A percentile compares a stretch with the other conserved stretches of the same genome.
Evolutionary conservation across 1,140 invertebrate genomes (phyloP).

Genomic region (Pemphigus obesinymphae): DNA sequence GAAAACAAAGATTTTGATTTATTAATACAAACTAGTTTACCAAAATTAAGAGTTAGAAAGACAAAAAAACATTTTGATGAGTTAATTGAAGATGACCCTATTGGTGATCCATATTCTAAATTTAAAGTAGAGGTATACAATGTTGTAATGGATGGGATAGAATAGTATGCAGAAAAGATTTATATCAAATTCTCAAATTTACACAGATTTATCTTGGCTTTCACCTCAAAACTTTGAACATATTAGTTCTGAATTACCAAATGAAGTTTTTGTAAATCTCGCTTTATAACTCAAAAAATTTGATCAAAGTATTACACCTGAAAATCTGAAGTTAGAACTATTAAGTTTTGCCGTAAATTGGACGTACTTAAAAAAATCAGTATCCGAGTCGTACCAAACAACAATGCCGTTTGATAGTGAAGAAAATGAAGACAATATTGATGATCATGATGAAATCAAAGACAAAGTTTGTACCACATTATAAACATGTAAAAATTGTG

Average conservation of each 20-base stretch:
- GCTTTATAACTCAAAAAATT: background rate
- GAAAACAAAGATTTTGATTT: background rate
- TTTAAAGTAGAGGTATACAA: background rate
- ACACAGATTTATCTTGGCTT: background rate
- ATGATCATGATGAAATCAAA: no score
- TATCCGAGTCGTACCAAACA: no score
- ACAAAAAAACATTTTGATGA: background rate
- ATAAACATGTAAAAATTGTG: no score
- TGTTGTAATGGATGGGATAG: background rate
- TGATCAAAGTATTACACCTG: background rate
- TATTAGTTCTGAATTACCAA: background rate
- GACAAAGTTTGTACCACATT: no score
- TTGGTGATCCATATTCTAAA: background rate
- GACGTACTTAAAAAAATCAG: no score
- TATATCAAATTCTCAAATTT: background rate
- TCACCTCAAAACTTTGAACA: background rate
- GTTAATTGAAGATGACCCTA: background rate
- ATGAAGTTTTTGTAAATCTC: background rate
- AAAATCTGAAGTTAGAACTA: no score
- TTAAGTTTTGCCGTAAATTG: no score
- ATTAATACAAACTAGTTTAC: background rate
- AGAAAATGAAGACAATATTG: no score
- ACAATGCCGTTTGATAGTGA: no score
- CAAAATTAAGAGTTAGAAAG: background rate
- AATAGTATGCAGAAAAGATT: background rate